Evolutionary conservation across 2,888 invertebrate genomes (phyloP), one percentile per base, ranked within the genome.

Genomic region (Smittia sp.): DNA sequence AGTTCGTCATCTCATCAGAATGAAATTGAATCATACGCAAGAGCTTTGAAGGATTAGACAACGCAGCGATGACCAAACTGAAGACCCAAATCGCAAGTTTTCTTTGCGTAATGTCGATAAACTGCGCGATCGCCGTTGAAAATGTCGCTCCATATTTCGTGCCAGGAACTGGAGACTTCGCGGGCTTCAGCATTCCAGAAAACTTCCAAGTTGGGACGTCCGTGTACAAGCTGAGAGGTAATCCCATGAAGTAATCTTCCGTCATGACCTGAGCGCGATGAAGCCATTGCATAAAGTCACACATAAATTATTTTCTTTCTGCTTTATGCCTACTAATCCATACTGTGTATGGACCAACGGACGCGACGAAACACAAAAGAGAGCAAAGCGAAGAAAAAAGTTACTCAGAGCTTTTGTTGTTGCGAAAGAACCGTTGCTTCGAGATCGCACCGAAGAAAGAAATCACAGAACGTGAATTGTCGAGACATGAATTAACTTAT

Each of bases 61-160:
- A 41, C n/a, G 69, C 27, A 54, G 18, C 66, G 11, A 24, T 6
- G 24, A 69, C 15, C 11, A 69, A 32, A 25, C 38, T 46, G 9
- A 52, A 46, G 20, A 24, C 52, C 13, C 15, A 25, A 2, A n/a
- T 69, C 24, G 11, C 54, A 6, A 72, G 32, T 20, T 39, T 72
- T 15, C 9, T 72, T 11, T 9, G 38, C 6, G 18, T 62, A 22
- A 58, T 39, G 1, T n/a, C 3, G 3, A 24, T 69, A 9, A n/a
- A 38, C 6, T 38, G 25, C 46, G 11, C 15, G 6, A 52, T 6
- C 13, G 22, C 25, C n/a, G 41, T 3, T 27, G 1, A 3, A 15
- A 92, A 92, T 85, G 85, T 88, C 74, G 87, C 89, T 0, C 92
- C 92, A 0, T 88, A 89, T 78, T 93, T 93, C 80, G 82, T 90